phyloP scores from a whole-genome alignment of 2,888 invertebrate genomes.

The Eubasilissa splendida region DNA sequence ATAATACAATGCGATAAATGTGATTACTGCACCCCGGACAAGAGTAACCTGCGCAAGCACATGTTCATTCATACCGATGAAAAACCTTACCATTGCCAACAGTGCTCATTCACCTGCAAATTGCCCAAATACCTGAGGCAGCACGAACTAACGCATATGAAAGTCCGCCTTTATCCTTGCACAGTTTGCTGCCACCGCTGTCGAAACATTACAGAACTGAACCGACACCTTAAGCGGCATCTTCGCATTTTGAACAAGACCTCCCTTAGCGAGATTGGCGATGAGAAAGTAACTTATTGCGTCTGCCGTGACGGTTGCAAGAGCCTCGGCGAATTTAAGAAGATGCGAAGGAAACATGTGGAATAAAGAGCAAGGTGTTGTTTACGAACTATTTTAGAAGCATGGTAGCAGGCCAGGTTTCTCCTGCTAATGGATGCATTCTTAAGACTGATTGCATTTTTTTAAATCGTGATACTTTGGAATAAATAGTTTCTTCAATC shows the following conservation, averaged over 20 bases:
- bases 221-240: slow-evolving; percentile 44
- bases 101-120: slow-evolving; percentile 44
- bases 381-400: too few species aligned
- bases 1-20: slow-evolving; percentile 38
- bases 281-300: slow-evolving; percentile 32
- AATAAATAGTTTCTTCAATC: too few species aligned
- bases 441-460: too few species aligned
- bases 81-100: slow-evolving; percentile 34
- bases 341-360: slow-evolving; percentile 3
- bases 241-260: slow-evolving; percentile 28
- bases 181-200: slow-evolving; percentile 46
- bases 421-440: too few species aligned
- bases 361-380: background rate
- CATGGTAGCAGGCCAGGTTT: too few species aligned
- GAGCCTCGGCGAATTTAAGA: slow-evolving; percentile 27
- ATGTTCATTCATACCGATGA: slow-evolving; percentile 41
- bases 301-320: slow-evolving; percentile 46
- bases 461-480: too few species aligned
- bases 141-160: slow-evolving; percentile 44
- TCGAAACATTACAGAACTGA: slow-evolving; percentile 41
- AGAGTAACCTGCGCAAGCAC: slow-evolving; percentile 43
- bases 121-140: slow-evolving; percentile 45
- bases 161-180: slow-evolving; percentile 38
- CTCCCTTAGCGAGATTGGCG: slow-evolving; percentile 14
- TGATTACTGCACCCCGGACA: slow-evolving; percentile 40